These are phyloP conservation scores for Parotia lawesii DNA, from an alignment of 2,113 vertebrate species.

Conservation along the genomic window DNA sequence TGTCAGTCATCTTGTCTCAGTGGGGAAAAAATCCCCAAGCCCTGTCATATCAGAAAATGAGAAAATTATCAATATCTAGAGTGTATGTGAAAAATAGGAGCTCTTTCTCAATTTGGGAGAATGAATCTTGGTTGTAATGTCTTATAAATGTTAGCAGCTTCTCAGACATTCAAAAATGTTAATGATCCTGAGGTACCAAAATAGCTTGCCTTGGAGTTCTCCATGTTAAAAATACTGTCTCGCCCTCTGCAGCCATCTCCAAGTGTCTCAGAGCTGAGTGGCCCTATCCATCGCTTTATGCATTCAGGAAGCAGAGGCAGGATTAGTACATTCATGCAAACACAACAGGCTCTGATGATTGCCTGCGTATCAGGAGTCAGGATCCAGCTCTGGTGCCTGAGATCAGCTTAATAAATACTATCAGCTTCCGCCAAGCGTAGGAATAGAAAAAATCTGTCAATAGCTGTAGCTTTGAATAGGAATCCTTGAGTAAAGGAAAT, in stretches of 20 bases:
- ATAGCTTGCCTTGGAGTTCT: conserved; percentile 8
- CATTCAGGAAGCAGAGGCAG: neutral
- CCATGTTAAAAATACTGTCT: neutral
- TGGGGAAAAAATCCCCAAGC: neutral
- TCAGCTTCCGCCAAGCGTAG: neutral
- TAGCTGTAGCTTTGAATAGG: neutral
- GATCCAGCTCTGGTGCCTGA: neutral
- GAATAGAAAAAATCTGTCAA: neutral
- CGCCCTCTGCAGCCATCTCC: neutral
- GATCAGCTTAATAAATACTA: conserved; percentile 35
- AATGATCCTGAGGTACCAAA: neutral
- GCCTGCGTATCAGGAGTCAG: neutral
- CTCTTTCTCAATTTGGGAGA: neutral
- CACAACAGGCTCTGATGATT: conserved; percentile 14
- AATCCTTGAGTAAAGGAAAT: neutral
- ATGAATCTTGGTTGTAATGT: neutral
- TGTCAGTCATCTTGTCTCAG: conserved; percentile 37
- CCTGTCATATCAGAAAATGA: conserved; percentile 54
- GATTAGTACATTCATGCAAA: neutral
- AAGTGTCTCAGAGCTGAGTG: neutral
- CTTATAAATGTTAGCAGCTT: conserved; percentile 26
- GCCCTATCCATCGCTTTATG: neutral
- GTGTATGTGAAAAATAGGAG: conserved; percentile 16
- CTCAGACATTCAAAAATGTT: conserved; percentile 13
- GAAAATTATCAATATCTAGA: conserved; percentile 43